phyloP scores from a whole-genome alignment of 2,113 vertebrate species.

The Megalops atlanticus region DNA sequence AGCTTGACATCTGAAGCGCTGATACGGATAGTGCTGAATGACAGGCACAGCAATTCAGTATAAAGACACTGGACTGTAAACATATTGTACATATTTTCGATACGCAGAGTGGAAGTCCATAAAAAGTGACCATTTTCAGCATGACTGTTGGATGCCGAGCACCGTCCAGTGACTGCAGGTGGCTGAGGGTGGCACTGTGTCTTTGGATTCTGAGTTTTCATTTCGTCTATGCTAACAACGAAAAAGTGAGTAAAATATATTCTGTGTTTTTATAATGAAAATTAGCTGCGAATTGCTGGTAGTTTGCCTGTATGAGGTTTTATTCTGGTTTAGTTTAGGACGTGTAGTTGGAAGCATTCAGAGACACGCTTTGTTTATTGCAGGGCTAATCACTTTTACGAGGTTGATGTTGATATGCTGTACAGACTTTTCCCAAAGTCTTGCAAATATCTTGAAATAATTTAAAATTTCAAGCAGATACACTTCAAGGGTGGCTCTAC shows the following conservation, averaged over 20 bases:
- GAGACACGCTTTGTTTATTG: background rate
- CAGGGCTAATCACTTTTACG: no score
- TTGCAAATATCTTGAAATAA: no score
- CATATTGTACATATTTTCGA: background rate
- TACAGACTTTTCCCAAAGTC: no score
- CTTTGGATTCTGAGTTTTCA: slow-evolving; percentile 27
- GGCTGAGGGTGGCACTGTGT: slow-evolving; percentile 5
- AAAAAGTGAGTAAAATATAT: slow-evolving; percentile 39
- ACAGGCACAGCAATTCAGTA: background rate
- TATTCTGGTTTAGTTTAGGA: background rate
- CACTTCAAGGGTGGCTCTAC: no score
- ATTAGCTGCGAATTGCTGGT: no score
- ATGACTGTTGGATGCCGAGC: background rate
- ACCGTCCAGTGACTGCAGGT: background rate
- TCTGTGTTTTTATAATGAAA: no score
- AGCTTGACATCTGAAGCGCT: background rate
- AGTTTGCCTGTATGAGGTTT: no score
- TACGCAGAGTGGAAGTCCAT: background rate
- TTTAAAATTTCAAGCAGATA: no score
- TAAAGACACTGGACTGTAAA: background rate
- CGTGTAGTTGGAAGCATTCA: background rate
- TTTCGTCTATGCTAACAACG: slow-evolving; percentile 14
- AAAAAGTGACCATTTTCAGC: background rate
- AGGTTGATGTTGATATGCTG: no score
- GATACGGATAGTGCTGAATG: background rate